A percentile compares a stretch with the other conserved stretches of the same genome.
Evolutionary conservation across 2,113 vertebrate genomes (phyloP).

Genomic region (Hassar affinis): DNA sequence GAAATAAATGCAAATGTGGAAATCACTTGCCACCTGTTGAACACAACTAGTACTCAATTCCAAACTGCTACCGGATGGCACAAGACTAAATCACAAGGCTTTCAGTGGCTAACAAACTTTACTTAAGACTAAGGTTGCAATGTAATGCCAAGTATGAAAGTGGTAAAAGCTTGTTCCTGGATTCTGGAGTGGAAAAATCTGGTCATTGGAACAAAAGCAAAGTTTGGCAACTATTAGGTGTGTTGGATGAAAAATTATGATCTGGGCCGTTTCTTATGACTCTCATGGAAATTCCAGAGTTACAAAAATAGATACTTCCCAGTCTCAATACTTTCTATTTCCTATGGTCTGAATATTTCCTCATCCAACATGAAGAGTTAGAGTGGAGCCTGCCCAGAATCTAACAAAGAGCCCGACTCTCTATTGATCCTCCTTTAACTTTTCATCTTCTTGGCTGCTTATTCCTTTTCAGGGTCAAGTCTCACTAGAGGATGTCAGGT

Average conservation of each 20-base stretch:
- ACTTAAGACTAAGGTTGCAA: background rate
- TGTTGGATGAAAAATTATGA: background rate
- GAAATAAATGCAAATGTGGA: background rate
- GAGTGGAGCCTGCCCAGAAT: background rate
- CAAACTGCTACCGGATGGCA: background rate
- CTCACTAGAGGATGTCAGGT: too few relatives aligned
- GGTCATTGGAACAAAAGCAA: background rate
- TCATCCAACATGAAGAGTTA: too few relatives aligned
- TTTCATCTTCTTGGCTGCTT: too few relatives aligned
- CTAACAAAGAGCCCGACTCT: background rate
- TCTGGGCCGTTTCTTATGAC: background rate
- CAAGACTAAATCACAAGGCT: background rate
- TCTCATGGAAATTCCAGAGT: too few relatives aligned
- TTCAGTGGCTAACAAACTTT: background rate
- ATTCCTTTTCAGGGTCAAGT: too few relatives aligned
- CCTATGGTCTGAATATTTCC: too few relatives aligned
- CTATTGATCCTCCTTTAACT: background rate
- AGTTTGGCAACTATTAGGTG: background rate
- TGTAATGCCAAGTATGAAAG: background rate
- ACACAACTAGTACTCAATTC: background rate
- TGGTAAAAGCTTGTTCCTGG: background rate
- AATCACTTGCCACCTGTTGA: background rate
- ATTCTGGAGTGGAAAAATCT: constrained; percentile 1
- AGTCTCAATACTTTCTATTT: too few relatives aligned
- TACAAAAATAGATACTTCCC: too few relatives aligned